Conservation (phyloP, 1,140 invertebrate genomes). For the Tetranychus cinnabarinus region DNA sequence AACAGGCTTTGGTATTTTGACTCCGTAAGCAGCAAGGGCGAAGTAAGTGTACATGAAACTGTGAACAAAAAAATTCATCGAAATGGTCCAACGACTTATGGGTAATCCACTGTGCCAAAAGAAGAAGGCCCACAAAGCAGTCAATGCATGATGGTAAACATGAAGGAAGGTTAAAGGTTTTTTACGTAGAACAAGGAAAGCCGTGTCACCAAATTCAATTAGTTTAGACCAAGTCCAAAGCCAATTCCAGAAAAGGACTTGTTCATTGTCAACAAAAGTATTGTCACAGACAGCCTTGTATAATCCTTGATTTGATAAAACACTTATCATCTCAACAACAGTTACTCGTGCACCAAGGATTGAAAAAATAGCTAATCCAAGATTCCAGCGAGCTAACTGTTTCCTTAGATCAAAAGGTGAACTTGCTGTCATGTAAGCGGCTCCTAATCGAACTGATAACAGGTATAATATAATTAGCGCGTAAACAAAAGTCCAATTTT, state of each 20-base stretch:
- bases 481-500: no score
- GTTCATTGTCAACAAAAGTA: conserved; percentile 28
- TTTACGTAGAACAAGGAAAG: conserved; percentile 86
- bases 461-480: no score
- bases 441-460: no score
- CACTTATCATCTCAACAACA: conserved; percentile 56
- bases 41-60: conserved; percentile 96
- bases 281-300: conserved; percentile 21
- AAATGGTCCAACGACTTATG: conserved; percentile 90
- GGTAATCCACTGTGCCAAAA: conserved; percentile 86
- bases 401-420: neutral
- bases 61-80: conserved; percentile 95
- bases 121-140: conserved; percentile 84
- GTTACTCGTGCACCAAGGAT: neutral
- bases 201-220: conserved; percentile 62
- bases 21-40: conserved; percentile 61
- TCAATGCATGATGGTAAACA: conserved; percentile 47
- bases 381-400: neutral
- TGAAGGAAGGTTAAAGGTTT: conserved; percentile 93
- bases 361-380: neutral
- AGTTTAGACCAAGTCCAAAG: neutral
- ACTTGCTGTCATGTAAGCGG: no score
- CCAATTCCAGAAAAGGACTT: neutral
- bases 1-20: conserved; percentile 49
- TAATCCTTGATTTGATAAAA: conserved; percentile 17